These are phyloP conservation scores for Notospermus geniculatus DNA, from an alignment of 1,140 invertebrate genomes.

Conservation along the genomic window DNA sequence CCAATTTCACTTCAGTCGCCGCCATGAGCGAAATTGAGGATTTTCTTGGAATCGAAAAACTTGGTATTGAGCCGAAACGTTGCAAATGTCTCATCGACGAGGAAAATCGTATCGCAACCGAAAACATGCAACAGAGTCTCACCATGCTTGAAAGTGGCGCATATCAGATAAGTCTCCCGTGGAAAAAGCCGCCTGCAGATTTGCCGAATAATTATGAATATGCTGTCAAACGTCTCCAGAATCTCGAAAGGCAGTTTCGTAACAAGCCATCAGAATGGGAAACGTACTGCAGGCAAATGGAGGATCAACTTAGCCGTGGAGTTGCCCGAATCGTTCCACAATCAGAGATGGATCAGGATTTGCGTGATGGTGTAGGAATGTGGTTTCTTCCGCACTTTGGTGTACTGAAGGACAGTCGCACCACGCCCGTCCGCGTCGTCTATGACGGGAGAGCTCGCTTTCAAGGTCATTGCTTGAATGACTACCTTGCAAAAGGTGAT, in stretches of 20 bases:
- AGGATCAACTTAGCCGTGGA: not conserved
- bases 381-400: slow-evolving; percentile 7
- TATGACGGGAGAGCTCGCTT: no score
- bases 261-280: not conserved
- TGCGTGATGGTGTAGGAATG: not conserved
- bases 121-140: not conserved
- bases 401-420: not conserved
- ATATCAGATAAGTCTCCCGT: slow-evolving; percentile 1
- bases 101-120: not conserved
- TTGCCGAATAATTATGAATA: slow-evolving; percentile 10
- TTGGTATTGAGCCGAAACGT: not conserved
- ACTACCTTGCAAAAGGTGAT: no score
- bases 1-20: not conserved
- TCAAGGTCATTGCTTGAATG: no score
- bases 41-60: slow-evolving; percentile 5
- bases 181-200: not conserved
- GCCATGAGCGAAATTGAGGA: slow-evolving; percentile 5
- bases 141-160: not conserved
- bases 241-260: not conserved
- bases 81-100: slow-evolving; percentile 6
- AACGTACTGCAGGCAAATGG: not conserved
- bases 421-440: no score
- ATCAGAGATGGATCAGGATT: slow-evolving; percentile 3
- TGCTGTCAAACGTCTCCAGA: slow-evolving; percentile 8
- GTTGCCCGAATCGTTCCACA: slow-evolving; percentile 3